These are phyloP conservation scores for Cheilosia vernalis DNA, from an alignment of 2,888 invertebrate species.

Conservation along the genomic window DNA sequence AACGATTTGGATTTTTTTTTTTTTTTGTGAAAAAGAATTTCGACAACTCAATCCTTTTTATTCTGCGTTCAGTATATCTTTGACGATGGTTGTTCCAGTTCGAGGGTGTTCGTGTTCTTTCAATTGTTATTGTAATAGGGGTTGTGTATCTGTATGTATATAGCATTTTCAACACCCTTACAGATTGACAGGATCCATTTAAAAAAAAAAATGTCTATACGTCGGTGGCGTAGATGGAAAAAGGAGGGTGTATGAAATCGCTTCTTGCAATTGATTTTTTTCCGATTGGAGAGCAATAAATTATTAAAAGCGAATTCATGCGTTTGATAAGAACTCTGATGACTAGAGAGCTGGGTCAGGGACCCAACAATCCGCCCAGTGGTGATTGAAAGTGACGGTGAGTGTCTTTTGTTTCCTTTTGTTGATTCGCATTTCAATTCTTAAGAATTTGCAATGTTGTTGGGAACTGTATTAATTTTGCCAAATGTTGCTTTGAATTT, in stretches of 20 bases:
- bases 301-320: constrained; percentile 57
- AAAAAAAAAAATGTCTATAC: constrained; percentile 10
- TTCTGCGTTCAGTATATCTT: background rate
- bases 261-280: constrained; percentile 36
- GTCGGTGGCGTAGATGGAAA: background rate
- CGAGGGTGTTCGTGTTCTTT: background rate
- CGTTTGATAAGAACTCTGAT: constrained; percentile 38
- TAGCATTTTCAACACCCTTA: constrained; percentile 35
- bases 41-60: constrained; percentile 24
- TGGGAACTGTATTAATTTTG: no score
- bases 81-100: background rate
- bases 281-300: constrained; percentile 47
- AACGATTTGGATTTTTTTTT: constrained; percentile 4
- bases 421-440: no score
- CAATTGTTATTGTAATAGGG: constrained; percentile 4
- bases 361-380: background rate
- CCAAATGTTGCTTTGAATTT: no score
- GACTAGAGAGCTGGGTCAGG: background rate
- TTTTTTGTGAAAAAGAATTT: background rate
- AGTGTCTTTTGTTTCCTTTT: no score
- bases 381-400: no score
- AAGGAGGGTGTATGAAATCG: constrained; percentile 21
- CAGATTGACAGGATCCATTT: constrained; percentile 64
- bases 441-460: no score
- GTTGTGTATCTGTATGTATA: background rate